These are phyloP conservation scores for Chiloscyllium plagiosum DNA, from an alignment of 2,113 vertebrate genomes.

Conservation along the genomic window DNA sequence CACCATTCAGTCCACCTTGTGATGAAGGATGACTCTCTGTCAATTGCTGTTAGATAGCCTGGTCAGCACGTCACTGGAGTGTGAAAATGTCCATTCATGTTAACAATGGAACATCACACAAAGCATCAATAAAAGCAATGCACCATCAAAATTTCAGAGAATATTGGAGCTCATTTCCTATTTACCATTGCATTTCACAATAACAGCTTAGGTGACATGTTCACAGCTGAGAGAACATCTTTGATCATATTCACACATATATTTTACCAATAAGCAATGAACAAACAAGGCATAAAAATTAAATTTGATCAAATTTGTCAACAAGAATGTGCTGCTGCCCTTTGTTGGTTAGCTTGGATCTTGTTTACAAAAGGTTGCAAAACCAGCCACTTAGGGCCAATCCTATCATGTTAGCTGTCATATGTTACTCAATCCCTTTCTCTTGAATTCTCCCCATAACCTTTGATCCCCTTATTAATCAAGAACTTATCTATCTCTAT, in stretches of 20 bases:
- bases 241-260: constrained; percentile 6
- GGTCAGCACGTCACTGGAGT: background rate
- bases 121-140: background rate
- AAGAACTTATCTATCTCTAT: too few relatives aligned
- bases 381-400: too few relatives aligned
- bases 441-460: too few relatives aligned
- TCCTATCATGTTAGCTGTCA: too few relatives aligned
- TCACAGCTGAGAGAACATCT: background rate
- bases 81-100: background rate
- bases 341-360: background rate
- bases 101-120: background rate
- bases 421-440: too few relatives aligned
- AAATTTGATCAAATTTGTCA: background rate
- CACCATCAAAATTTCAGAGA: background rate
- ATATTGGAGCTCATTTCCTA: background rate
- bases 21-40: background rate
- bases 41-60: background rate
- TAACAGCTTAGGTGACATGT: background rate
- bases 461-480: too few relatives aligned
- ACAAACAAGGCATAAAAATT: background rate
- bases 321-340: background rate
- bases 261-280: background rate
- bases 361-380: background rate
- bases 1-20: background rate
- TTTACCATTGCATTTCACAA: background rate